Conservation (phyloP, 2,888 invertebrate species). For the Bembecia ichneumoniformis region DNA sequence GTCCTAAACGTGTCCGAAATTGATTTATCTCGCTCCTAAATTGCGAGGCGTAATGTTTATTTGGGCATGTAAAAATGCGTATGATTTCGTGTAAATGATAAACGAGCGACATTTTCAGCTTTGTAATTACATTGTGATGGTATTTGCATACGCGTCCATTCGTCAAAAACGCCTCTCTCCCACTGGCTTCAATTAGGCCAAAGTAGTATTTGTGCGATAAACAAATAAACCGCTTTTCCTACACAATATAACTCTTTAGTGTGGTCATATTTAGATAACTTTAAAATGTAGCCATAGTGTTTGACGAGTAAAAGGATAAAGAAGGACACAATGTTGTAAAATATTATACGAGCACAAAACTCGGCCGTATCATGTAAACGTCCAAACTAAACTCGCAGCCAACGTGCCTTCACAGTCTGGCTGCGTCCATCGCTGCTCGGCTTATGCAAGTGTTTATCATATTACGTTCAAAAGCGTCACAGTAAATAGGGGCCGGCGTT, state of each 20-base stretch:
- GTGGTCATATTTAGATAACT: background rate
- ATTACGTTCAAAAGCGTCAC: slow-evolving; percentile 26
- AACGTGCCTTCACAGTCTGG: slow-evolving; percentile 8
- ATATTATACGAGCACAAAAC: slow-evolving; percentile 9
- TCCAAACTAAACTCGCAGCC: slow-evolving; percentile 7
- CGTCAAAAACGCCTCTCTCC: too few species aligned
- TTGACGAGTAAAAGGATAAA: slow-evolving; percentile 5
- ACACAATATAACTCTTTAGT: background rate
- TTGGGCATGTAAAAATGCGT: background rate
- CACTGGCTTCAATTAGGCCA: too few species aligned
- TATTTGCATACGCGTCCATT: too few species aligned
- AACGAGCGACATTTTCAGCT: background rate
- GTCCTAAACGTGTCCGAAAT: background rate
- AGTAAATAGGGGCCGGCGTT: slow-evolving; percentile 39
- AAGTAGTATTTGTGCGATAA: too few species aligned
- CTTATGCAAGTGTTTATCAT: slow-evolving; percentile 23
- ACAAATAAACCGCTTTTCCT: too few species aligned
- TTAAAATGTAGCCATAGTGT: background rate
- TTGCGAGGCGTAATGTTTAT: background rate
- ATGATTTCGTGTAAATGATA: background rate
- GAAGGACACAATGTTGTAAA: slow-evolving; percentile 6
- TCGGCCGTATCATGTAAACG: slow-evolving; percentile 9
- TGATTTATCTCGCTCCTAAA: background rate
- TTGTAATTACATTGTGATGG: background rate
- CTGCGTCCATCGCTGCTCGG: slow-evolving; percentile 26